Evolutionary conservation across 1,140 invertebrate species (phyloP).

Genomic region (Drosophila athabasca): DNA sequence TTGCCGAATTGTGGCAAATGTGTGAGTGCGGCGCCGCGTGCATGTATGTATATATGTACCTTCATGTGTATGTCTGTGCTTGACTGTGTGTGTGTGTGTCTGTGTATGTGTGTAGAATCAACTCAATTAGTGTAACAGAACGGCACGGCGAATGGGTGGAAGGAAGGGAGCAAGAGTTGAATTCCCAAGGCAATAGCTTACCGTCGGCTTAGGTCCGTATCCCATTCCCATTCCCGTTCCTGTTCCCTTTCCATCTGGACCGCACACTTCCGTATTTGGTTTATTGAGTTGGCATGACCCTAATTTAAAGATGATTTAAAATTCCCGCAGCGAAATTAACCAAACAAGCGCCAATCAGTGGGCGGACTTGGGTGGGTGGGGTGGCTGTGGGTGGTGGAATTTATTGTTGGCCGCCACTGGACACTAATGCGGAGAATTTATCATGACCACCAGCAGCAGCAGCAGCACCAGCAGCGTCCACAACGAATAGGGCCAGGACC

Average conservation of each 20-base stretch:
- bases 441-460: conserved; percentile 46
- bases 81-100: conserved; percentile 12
- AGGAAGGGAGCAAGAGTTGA: conserved; percentile 3
- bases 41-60: not conserved
- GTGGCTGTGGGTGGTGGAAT: conserved; percentile 12
- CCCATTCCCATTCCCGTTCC: not conserved
- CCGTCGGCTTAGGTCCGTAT: not conserved
- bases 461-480: conserved; percentile 6
- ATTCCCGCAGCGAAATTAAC: conserved; percentile 79
- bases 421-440: conserved; percentile 76
- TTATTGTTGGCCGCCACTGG: conserved; percentile 63
- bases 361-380: not conserved
- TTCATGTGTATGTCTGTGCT: not conserved
- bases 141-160: conserved; percentile 29
- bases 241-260: not conserved
- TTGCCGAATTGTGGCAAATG: conserved; percentile 79
- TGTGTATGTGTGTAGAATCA: conserved; percentile 37
- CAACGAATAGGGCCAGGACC: conserved; percentile 5
- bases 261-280: conserved; percentile 52
- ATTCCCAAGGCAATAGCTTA: conserved; percentile 18
- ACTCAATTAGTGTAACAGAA: conserved; percentile 56
- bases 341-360: conserved; percentile 56
- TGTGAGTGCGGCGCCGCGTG: conserved; percentile 23
- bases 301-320: conserved; percentile 82
- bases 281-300: conserved; percentile 79